Conservation (phyloP, 2,888 invertebrate genomes). For the Unio pictorum region DNA sequence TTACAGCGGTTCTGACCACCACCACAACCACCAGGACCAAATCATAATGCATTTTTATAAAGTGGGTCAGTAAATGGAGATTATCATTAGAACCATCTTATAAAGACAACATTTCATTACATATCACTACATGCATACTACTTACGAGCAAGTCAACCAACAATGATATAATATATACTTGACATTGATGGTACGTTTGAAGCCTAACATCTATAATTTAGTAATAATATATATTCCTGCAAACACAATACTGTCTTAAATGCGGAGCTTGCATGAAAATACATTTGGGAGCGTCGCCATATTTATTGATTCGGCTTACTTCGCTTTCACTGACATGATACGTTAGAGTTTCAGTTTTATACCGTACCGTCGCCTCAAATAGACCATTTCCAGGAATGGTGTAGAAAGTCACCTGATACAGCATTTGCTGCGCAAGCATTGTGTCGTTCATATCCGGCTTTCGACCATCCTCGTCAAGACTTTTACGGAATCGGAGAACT, state of each 20-base stretch:
- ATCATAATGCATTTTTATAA: too few species aligned
- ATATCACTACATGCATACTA: too few species aligned
- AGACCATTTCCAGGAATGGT: constrained; percentile 84
- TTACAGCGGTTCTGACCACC: too few species aligned
- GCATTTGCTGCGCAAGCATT: constrained; percentile 76
- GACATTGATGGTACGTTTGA: too few species aligned
- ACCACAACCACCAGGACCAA: too few species aligned
- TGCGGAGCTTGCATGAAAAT: constrained; percentile 77
- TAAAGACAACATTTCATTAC: too few species aligned
- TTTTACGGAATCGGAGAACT: constrained; percentile 81
- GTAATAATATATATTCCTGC: constrained; percentile 69
- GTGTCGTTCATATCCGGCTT: constrained; percentile 81
- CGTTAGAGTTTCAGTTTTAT: constrained; percentile 75
- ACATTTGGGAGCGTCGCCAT: constrained; percentile 86
- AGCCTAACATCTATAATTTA: neutral
- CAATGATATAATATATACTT: too few species aligned
- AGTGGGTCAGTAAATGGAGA: too few species aligned
- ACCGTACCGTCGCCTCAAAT: constrained; percentile 86
- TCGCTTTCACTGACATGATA: constrained; percentile 80
- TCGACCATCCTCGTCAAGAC: constrained; percentile 87
- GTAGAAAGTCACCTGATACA: constrained; percentile 85
- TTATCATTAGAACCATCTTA: too few species aligned
- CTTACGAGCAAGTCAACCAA: too few species aligned
- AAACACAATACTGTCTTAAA: constrained; percentile 88
- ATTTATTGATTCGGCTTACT: constrained; percentile 86